Conservation (phyloP, 1,140 invertebrate genomes). For the Phenacoccus solenopsis region DNA sequence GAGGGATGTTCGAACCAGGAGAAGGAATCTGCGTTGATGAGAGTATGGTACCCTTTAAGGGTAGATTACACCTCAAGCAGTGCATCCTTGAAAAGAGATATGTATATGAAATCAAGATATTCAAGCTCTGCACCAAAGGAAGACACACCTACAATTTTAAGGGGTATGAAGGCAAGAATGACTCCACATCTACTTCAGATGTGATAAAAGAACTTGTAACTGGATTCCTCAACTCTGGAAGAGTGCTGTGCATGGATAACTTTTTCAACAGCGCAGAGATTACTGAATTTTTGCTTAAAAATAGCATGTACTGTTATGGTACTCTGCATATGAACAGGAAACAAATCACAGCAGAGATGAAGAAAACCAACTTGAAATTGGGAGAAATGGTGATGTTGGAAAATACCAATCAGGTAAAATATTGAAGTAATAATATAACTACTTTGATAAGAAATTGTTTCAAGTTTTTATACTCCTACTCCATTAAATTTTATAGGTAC, state of each 20-base stretch:
- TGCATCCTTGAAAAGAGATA: conserved; percentile 30
- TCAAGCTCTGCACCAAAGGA: conserved; percentile 30
- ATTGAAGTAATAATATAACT: too few species aligned
- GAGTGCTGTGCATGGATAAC: conserved; percentile 12
- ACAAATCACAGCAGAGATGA: too few species aligned
- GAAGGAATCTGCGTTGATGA: conserved; percentile 30
- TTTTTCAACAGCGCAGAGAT: conserved; percentile 5
- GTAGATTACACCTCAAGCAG: conserved; percentile 29
- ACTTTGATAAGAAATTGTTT: too few species aligned
- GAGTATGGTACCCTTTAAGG: conserved; percentile 31
- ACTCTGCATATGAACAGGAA: too few species aligned
- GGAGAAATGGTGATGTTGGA: too few species aligned
- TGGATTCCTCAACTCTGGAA: background rate
- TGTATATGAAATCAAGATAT: conserved; percentile 32
- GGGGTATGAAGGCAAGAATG: conserved; percentile 30
- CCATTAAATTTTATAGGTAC: too few species aligned
- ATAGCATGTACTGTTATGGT: background rate
- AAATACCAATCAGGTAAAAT: too few species aligned
- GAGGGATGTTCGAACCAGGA: conserved; percentile 25
- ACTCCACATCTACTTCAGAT: background rate
- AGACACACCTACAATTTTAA: conserved; percentile 30
- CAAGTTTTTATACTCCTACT: too few species aligned
- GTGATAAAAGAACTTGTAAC: background rate
- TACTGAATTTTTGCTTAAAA: background rate
- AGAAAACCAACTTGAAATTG: too few species aligned